Evolutionary conservation across 1,140 invertebrate species (phyloP).

Genomic region (Portunus trituberculatus): DNA sequence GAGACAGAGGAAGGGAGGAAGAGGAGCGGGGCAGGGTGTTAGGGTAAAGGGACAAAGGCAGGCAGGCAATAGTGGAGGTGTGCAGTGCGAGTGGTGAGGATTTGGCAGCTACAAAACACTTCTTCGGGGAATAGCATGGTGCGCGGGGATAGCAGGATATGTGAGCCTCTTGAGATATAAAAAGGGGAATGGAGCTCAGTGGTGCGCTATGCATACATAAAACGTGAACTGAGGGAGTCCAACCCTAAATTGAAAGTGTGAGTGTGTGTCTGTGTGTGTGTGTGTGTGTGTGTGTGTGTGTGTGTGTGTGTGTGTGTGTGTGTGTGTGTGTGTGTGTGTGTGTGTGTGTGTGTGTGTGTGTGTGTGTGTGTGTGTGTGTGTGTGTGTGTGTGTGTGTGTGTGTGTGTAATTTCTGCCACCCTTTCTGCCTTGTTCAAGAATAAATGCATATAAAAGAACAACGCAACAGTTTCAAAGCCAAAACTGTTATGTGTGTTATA

Average conservation of each 20-base stretch:
- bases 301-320: constrained; percentile 17
- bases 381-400: constrained; percentile 2
- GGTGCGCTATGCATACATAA: constrained; percentile 20
- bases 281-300: constrained; percentile 18
- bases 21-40: neutral
- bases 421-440: neutral
- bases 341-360: constrained; percentile 1
- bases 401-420: neutral
- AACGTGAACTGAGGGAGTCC: neutral
- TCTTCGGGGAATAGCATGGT: neutral
- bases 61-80: neutral
- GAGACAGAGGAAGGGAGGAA: no score
- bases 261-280: neutral
- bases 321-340: neutral
- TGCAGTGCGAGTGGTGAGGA: neutral
- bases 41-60: neutral
- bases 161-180: constrained; percentile 8
- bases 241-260: neutral
- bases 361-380: constrained; percentile 17
- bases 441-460: neutral
- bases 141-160: neutral
- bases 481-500: neutral
- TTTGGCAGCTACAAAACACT: constrained; percentile 1
- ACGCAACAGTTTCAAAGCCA: neutral
- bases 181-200: neutral